Evolutionary conservation across 2,113 vertebrate genomes (phyloP).

Genomic region (Tyto alba): DNA sequence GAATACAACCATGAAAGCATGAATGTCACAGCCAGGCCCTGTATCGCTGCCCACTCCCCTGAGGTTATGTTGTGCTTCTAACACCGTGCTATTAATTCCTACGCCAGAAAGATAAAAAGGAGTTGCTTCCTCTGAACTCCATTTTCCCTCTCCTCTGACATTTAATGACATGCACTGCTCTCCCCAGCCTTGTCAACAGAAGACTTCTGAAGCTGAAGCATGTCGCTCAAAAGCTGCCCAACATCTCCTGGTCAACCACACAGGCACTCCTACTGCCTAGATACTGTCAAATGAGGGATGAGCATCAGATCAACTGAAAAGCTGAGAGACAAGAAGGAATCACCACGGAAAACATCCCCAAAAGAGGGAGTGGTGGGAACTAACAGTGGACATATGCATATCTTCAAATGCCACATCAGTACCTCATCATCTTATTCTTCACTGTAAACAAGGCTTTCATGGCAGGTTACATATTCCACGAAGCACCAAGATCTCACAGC

Average conservation of each 20-base stretch:
- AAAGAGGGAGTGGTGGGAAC: background rate
- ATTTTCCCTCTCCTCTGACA: background rate
- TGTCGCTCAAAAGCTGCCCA: background rate
- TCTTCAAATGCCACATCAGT: background rate
- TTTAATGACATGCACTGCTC: background rate
- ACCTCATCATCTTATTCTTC: background rate
- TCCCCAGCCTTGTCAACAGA: background rate
- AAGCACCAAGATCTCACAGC: background rate
- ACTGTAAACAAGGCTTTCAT: background rate
- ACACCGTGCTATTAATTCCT: background rate
- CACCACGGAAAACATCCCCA: background rate
- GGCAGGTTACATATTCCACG: background rate
- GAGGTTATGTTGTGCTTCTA: background rate
- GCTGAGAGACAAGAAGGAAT: background rate
- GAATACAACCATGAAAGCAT: background rate
- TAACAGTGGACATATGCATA: background rate
- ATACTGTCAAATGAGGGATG: background rate
- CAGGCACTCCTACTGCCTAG: rapidly evolving
- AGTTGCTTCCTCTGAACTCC: background rate
- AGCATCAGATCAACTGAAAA: background rate
- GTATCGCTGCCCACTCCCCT: background rate
- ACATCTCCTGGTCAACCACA: background rate
- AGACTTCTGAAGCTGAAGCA: background rate
- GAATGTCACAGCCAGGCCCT: background rate
- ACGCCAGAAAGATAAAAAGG: background rate